Percentiles rank a stretch among this genome's conserved stretches.
Evolutionary conservation across 2,797 vertebrate genomes (phyloP).

Genomic region (Gobio occitaniae): DNA sequence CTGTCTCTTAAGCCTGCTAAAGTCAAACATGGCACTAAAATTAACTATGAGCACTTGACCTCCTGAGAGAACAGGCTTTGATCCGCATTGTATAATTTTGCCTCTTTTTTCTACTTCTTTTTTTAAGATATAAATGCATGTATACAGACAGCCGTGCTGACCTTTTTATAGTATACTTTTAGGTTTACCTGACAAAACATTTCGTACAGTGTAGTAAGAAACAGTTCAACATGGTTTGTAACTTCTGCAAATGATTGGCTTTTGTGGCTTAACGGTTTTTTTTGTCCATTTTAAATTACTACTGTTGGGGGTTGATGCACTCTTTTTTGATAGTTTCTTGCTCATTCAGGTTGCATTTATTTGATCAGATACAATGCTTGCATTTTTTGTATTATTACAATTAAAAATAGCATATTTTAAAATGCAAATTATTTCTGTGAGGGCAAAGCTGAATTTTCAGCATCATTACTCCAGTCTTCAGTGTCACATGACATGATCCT

Average conservation of each 20-base stretch:
- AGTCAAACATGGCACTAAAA: background rate
- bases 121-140: background rate
- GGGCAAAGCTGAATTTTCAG: background rate
- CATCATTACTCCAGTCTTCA: background rate
- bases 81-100: too few relatives aligned
- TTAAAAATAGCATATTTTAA: background rate
- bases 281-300: background rate
- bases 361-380: background rate
- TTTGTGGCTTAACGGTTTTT: background rate
- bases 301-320: too few relatives aligned
- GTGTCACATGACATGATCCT: background rate
- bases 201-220: background rate
- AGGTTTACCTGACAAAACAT: background rate
- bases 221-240: background rate
- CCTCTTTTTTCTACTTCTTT: background rate
- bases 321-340: background rate
- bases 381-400: background rate
- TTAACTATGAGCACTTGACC: background rate
- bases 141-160: background rate
- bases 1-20: background rate
- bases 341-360: background rate
- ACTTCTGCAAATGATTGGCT: background rate
- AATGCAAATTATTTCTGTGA: background rate
- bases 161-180: background rate
- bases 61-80: background rate